A percentile compares a stretch with the other conserved stretches of the same genome.
Conservation (phyloP, 2,888 invertebrate species). For the Papilio elwesi region DNA sequence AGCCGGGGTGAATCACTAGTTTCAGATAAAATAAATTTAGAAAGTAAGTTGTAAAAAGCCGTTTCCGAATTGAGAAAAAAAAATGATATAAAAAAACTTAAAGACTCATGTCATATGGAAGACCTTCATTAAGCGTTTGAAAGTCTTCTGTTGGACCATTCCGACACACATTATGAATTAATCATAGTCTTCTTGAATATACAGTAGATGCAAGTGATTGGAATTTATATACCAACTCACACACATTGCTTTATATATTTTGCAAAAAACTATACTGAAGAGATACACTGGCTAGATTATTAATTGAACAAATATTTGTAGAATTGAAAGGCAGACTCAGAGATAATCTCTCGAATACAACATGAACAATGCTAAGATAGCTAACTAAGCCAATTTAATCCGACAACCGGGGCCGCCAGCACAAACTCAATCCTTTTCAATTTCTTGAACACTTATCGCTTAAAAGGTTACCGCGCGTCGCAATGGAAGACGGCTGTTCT, state of each 20-base stretch:
- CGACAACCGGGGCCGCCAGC: conserved; percentile 61
- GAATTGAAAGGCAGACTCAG: conserved; percentile 11
- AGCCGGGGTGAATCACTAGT: too few relatives aligned
- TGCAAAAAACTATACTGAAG: too few relatives aligned
- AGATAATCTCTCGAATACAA: conserved; percentile 44
- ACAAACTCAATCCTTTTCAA: conserved; percentile 70
- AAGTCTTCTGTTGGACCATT: neutral
- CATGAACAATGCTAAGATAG: conserved; percentile 50
- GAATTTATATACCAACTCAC: too few relatives aligned
- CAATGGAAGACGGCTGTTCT: conserved; percentile 26
- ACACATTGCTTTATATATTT: neutral
- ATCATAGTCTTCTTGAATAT: too few relatives aligned
- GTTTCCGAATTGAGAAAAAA: neutral
- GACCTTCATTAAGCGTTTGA: neutral
- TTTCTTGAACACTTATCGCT: conserved; percentile 66
- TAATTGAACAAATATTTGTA: conserved; percentile 40
- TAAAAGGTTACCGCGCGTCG: conserved; percentile 23
- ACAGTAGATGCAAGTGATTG: too few relatives aligned
- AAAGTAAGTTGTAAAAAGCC: neutral
- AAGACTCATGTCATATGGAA: neutral
- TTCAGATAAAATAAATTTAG: neutral
- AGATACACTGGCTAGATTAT: neutral
- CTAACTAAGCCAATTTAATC: conserved; percentile 72
- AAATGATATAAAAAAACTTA: neutral
- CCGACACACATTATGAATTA: too few relatives aligned